A percentile compares a stretch with the other conserved stretches of the same genome.
Conservation (phyloP, 2,113 vertebrate species). For the Callopanchax toddi region DNA sequence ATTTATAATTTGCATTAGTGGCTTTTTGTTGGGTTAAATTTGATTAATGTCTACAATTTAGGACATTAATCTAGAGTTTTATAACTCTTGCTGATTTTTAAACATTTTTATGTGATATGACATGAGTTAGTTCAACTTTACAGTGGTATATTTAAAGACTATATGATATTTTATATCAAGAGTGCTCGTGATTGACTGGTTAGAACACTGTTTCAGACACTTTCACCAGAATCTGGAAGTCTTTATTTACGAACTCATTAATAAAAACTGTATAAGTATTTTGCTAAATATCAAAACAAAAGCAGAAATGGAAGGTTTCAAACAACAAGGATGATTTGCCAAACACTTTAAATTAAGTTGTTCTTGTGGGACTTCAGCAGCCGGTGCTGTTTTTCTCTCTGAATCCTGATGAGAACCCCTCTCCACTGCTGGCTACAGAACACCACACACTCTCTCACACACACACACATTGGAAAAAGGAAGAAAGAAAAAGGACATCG, state of each 20-base stretch:
- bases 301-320: constrained; percentile 16
- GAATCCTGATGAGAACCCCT: constrained; percentile 55
- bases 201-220: too few relatives aligned
- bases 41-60: too few relatives aligned
- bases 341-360: constrained; percentile 53
- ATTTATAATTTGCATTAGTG: too few relatives aligned
- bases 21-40: too few relatives aligned
- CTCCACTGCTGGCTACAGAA: constrained; percentile 25
- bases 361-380: constrained; percentile 45
- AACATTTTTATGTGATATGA: too few relatives aligned
- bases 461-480: background rate
- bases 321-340: constrained; percentile 30
- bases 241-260: background rate
- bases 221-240: too few relatives aligned
- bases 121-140: too few relatives aligned
- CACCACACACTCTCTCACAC: background rate
- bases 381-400: constrained; percentile 44
- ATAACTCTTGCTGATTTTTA: too few relatives aligned
- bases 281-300: constrained; percentile 25
- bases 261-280: background rate
- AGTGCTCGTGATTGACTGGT: too few relatives aligned
- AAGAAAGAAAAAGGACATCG: constrained; percentile 4
- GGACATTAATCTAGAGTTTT: too few relatives aligned
- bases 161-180: too few relatives aligned
- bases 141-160: too few relatives aligned